Percentiles rank a stretch among this genome's conserved stretches.
Evolutionary conservation across 2,888 invertebrate genomes (phyloP).

Genomic region (Cheilosia vulpina): DNA sequence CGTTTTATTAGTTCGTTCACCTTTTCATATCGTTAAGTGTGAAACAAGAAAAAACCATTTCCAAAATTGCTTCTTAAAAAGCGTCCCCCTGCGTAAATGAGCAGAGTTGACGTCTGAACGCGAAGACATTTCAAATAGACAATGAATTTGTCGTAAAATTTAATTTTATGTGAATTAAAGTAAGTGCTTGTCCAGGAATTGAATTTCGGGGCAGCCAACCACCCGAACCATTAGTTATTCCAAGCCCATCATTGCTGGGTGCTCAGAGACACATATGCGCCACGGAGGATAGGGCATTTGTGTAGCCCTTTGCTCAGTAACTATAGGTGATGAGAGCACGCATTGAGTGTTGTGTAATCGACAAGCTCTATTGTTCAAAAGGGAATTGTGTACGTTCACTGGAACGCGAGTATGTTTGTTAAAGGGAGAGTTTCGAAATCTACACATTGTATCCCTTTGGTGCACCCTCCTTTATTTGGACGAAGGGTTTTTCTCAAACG

Average conservation of each 20-base stretch:
- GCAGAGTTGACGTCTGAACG: constrained; percentile 25
- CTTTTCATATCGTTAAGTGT: constrained; percentile 47
- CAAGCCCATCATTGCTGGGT: constrained; percentile 8
- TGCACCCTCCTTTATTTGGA: constrained; percentile 38
- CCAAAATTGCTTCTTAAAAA: constrained; percentile 4
- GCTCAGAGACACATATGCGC: constrained; percentile 26
- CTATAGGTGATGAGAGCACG: constrained; percentile 52
- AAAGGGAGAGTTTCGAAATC: constrained; percentile 11
- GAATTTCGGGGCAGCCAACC: constrained; percentile 17
- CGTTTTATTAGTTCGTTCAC: constrained; percentile 67
- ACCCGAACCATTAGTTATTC: constrained; percentile 18
- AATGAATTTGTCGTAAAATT: constrained; percentile 70
- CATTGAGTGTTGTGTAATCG: constrained; percentile 15
- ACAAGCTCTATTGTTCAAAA: constrained; percentile 4
- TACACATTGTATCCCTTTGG: constrained; percentile 15
- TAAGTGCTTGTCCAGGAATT: constrained; percentile 43
- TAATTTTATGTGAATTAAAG: constrained; percentile 66
- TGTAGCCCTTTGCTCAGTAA: constrained; percentile 27
- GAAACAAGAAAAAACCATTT: not conserved
- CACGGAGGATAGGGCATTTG: constrained; percentile 24
- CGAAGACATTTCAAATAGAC: constrained; percentile 55
- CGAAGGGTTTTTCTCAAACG: constrained; percentile 21
- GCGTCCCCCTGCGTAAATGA: constrained; percentile 20
- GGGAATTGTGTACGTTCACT: not conserved
- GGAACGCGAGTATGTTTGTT: not conserved